Evolutionary conservation across 2,113 vertebrate genomes (phyloP).

Genomic region (Heteronetta atricapilla): DNA sequence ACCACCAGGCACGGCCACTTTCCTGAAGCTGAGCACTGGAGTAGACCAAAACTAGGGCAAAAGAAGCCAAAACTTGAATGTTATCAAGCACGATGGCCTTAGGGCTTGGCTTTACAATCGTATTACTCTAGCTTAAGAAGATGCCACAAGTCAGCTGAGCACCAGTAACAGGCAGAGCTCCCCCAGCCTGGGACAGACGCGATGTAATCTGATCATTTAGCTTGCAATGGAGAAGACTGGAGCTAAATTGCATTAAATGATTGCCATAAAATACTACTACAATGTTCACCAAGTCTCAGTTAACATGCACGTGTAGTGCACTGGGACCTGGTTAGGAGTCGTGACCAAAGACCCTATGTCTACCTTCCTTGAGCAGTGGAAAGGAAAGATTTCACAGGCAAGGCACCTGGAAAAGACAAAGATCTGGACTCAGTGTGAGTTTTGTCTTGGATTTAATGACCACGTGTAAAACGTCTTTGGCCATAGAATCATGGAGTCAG

Average conservation of each 20-base stretch:
- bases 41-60: neutral
- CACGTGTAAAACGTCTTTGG: neutral
- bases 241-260: conserved; percentile 10
- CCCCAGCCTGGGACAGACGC: conserved; percentile 27
- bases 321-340: neutral
- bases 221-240: neutral
- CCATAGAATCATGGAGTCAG: too few relatives aligned
- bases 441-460: neutral
- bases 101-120: neutral
- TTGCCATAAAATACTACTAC: neutral
- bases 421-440: neutral
- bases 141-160: conserved; percentile 40
- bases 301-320: fast-evolving
- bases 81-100: fast-evolving
- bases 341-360: neutral
- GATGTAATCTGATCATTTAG: neutral
- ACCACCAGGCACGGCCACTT: neutral
- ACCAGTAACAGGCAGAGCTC: neutral
- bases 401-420: fast-evolving
- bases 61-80: conserved; percentile 18
- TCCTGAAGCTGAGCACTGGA: neutral
- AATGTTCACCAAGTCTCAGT: neutral
- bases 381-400: neutral
- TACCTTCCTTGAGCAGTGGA: neutral
- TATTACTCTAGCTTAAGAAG: neutral